Base-by-base conservation (phyloP, 37 sponge, comb jelly and placozoan genomes). In the Aplysina aerophoba region DNA sequence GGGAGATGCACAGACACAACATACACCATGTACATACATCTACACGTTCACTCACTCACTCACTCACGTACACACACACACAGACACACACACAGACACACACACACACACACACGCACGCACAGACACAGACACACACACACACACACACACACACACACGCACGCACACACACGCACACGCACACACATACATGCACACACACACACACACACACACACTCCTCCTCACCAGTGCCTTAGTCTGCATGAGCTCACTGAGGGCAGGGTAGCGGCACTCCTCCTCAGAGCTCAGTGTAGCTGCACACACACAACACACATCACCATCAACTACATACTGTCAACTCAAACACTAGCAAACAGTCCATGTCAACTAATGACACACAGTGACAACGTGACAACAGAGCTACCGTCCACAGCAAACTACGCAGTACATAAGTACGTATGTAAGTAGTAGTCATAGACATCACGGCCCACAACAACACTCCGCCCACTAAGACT, bases 231-330 rank as follows among this genome's bases (percentile, higher is more conserved):
- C 94, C 89, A 94, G 61, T 33, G 91, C 75, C 41, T 86, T 94
- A 53, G 60, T 77, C 16, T 88, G 88, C 91, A 94, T 90, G 81
- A 75, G 85, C 55, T 90, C 86, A 38, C 91, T 85, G 40, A 94
- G 84, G 25, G 90, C 38, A 8, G 94, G 94, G 27, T 80, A 94
- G 25, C 59, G 65, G n/a, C 66, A 53, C 27, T 85, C 86, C 39
- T 82, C 84, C 61, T 90, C 89, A 24, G 91, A 88, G 71, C 88
- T 88, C 56, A 81, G 81, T 58, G 90, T n/a, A 50, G 83, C 94
- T 94, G 65, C 3, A 78, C n/a, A 74, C 50, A 44, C 50, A 44
- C 50, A 44, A 44, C 50, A 44, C 50, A 44, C 50, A 44, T 11
- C 50, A 44, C 50, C 50, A 44, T 44, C 8, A 3, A 44, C 3